These are phyloP conservation scores for Axis porcinus DNA, from an alignment of 2,113 vertebrate species.

Conservation along the genomic window DNA sequence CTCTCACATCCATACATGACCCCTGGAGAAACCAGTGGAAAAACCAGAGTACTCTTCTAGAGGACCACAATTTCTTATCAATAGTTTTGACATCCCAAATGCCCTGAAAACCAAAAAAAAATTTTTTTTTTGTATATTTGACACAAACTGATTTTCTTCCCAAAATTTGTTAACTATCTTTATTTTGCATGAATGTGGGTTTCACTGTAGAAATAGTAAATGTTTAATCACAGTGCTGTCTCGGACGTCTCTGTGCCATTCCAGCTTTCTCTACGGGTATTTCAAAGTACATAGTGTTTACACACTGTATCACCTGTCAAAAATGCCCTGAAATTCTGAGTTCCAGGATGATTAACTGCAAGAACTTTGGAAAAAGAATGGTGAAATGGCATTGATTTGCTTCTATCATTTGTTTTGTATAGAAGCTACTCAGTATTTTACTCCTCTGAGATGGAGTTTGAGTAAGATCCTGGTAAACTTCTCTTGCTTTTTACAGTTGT, in stretches of 20 bases:
- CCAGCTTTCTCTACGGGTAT: neutral
- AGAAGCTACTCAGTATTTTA: neutral
- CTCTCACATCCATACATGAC: no score
- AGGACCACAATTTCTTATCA: neutral
- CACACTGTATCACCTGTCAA: neutral
- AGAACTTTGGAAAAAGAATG: neutral
- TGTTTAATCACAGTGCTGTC: neutral
- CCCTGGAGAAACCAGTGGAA: no score
- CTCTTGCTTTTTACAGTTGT: neutral
- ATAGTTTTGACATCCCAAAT: neutral
- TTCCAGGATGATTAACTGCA: neutral
- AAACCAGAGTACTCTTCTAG: neutral
- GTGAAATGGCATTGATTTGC: neutral
- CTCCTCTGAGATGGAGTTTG: neutral
- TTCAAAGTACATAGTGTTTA: neutral
- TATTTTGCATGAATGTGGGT: slow-evolving; percentile 15
- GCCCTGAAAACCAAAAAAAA: neutral
- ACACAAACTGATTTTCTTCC: neutral
- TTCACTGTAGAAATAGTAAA: slow-evolving; percentile 1
- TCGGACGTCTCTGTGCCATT: neutral
- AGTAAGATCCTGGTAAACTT: slow-evolving; percentile 5
- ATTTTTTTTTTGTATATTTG: neutral
- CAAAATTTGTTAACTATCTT: neutral
- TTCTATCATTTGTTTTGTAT: neutral
- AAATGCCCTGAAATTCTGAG: neutral